Evolutionary conservation across 1,140 invertebrate genomes (phyloP).

Genomic region (Caenorhabditis elegans): DNA sequence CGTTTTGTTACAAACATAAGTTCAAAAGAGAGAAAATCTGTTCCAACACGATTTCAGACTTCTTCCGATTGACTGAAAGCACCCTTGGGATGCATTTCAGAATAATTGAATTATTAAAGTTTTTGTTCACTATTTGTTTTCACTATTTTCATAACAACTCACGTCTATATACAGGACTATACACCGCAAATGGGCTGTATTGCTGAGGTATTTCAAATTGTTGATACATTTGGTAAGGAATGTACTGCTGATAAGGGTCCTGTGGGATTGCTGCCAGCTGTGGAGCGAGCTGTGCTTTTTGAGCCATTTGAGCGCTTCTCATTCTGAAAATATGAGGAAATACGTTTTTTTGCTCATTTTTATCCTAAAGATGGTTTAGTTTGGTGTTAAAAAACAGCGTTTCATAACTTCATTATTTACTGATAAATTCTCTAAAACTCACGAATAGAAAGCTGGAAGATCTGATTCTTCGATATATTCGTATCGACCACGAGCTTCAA

Average conservation of each 20-base stretch:
- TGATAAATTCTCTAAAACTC: background rate
- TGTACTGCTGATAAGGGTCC: slow-evolving; percentile 1
- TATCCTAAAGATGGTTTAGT: too few relatives aligned
- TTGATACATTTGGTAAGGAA: slow-evolving; percentile 11
- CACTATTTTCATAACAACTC: too few relatives aligned
- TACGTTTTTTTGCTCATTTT: too few relatives aligned
- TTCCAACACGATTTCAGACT: too few relatives aligned
- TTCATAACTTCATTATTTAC: background rate
- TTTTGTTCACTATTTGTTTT: too few relatives aligned
- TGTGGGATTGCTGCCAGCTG: background rate
- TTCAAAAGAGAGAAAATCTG: too few relatives aligned
- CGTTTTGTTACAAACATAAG: too few relatives aligned
- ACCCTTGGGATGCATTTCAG: too few relatives aligned
- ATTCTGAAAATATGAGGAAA: background rate
- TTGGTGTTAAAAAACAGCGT: too few relatives aligned
- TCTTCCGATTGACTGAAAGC: too few relatives aligned
- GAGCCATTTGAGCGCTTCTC: slow-evolving; percentile 14
- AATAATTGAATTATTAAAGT: too few relatives aligned
- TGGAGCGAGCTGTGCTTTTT: background rate
- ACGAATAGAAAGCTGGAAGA: slow-evolving; percentile 6
- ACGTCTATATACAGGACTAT: slow-evolving; percentile 5
- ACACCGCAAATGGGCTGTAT: background rate
- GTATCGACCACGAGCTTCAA: background rate
- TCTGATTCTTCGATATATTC: background rate
- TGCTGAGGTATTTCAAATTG: background rate